Evolutionary conservation across 2,888 invertebrate species (phyloP), one percentile per base, ranked within the genome.

Genomic region (Biston stratarius): DNA sequence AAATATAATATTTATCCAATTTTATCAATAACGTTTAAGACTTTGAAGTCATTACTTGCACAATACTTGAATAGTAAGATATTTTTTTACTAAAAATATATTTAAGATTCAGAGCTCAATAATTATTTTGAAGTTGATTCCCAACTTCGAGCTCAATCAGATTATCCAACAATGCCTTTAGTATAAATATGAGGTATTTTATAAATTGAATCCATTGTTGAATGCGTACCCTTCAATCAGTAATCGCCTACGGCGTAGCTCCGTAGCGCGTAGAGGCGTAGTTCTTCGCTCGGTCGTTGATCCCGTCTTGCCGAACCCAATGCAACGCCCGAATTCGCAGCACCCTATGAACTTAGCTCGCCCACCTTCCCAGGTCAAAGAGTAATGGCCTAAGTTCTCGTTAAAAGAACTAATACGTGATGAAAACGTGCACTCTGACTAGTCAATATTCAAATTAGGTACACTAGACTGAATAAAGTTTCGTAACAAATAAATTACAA

Each of bases 201-300:
- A 24, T 42, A 33, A 42, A 55, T 42, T 55, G 42, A 55, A 42
- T n/a, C 14, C 52, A 52, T n/a, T 51, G 52, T n/a, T 51, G 52
- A 52, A 38, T 15, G 42, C 11, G 11, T n/a, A 15, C 62, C 60
- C 56, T 60, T 63, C 64, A 68, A 70, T 56, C 60, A 78, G 77
- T 79, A 81, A 81, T 77, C 77, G 75, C 83, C 90, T 90, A 90
- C 90, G 90, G 67, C 91, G 92, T 92, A 92, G 91, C 87, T 90
- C 87, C 90, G 89, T 90, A 90, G 88, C 87, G 82, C 88, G 85
- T 91, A 85, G 88, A 52, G 15, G 38, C 52, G 38, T 53, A 40
- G 38, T 88, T 88, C 90, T 92, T 89, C 88, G 90, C 77, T 86
- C 90, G 91, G 91, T 74, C 91, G 77, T 84, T 87, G 89, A 91